These are phyloP conservation scores for Lithophane semibrunnea DNA, from an alignment of 2,888 invertebrate species.

Conservation along the genomic window DNA sequence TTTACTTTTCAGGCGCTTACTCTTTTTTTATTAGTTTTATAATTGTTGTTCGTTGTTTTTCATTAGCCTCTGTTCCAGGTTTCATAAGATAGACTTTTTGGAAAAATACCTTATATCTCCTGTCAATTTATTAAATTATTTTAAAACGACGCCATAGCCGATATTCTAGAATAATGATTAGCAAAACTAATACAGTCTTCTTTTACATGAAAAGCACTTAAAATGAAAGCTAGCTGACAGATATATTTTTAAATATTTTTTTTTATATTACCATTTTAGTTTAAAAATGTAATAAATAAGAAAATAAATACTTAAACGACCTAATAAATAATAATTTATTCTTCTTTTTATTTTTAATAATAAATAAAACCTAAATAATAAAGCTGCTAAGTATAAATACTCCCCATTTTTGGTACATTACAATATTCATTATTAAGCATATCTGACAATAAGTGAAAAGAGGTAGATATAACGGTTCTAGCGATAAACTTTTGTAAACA, in stretches of 20 bases:
- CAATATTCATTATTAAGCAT: background rate
- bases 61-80: constrained; percentile 5
- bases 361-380: constrained; percentile 37
- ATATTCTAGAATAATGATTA: background rate
- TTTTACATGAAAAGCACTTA: constrained; percentile 9
- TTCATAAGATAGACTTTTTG: background rate
- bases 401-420: constrained; percentile 23
- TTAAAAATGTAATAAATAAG: no score
- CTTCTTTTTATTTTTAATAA: constrained; percentile 23
- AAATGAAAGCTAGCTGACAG: constrained; percentile 10
- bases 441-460: background rate
- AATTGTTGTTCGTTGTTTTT: background rate
- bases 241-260: background rate
- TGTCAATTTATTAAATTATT: background rate
- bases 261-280: no score
- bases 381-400: constrained; percentile 18
- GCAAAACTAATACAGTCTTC: constrained; percentile 28
- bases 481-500: no score
- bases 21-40: background rate
- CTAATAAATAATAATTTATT: constrained; percentile 37
- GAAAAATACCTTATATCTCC: background rate
- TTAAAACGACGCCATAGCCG: constrained; percentile 2
- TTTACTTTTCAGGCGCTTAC: constrained; percentile 1
- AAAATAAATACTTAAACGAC: no score
- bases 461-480: background rate